These are phyloP conservation scores for Tragelaphus imberbis DNA, from an alignment of 2,113 vertebrate species.

Conservation along the genomic window DNA sequence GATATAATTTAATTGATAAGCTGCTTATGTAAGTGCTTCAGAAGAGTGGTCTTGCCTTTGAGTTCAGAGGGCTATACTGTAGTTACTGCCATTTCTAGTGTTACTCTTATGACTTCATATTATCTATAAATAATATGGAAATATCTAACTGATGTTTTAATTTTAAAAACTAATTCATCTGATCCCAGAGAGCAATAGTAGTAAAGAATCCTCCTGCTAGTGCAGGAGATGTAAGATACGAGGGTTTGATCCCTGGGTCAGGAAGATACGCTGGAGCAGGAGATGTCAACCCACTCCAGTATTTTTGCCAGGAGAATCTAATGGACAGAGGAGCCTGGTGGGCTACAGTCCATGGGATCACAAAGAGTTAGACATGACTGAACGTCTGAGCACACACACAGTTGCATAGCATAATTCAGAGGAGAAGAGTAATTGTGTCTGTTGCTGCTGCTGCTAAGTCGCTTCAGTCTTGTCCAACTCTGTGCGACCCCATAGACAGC, in stretches of 20 bases:
- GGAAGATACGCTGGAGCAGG: not conserved
- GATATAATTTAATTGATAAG: not conserved
- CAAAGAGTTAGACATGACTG: not conserved
- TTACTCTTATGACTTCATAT: not conserved
- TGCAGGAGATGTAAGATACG: not conserved
- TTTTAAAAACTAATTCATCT: not conserved
- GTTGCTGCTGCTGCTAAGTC: too few relatives aligned
- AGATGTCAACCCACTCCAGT: not conserved
- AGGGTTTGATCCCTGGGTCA: not conserved
- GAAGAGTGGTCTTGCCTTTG: not conserved
- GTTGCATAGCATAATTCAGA: not conserved
- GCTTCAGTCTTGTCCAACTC: too few relatives aligned
- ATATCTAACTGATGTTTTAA: not conserved
- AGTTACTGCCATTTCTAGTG: not conserved
- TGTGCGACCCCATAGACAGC: too few relatives aligned
- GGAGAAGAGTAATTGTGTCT: not conserved
- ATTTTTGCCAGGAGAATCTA: not conserved
- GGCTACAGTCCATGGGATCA: not conserved
- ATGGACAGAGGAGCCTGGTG: not conserved
- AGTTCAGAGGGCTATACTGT: not conserved
- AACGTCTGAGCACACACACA: not conserved
- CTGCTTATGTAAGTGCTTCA: not conserved
- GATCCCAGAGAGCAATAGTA: not conserved
- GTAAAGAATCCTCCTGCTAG: not conserved
- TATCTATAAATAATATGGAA: not conserved